Base-by-base conservation (phyloP, 2,888 invertebrate species). In the Trichopoda pennipes region DNA sequence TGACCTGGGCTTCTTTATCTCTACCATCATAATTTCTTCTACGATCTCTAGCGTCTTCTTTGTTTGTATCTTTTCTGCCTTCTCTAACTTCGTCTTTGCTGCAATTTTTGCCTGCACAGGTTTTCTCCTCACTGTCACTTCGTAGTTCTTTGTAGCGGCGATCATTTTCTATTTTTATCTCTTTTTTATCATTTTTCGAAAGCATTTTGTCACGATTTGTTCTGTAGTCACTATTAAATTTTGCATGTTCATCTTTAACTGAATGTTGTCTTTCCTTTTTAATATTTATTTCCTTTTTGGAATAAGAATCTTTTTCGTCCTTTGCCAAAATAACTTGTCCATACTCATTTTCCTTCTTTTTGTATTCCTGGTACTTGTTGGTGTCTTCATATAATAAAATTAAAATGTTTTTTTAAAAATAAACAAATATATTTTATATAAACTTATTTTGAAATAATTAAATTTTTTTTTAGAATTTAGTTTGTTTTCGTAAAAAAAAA, bases 311-410 rank as follows among this genome's bases (percentile, higher is more conserved):
- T 21, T 23, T 63, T 35, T 78, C 60, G 38, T 84, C 83, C 14
- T 85, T 80, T 64, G 86, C 86, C 86, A 88, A 32, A 47, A 88
- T 85, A 35, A 89, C 88, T 85, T 91, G 85, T 0, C 88, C 90
- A 78, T 85, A 80, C 64, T 90, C 89, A 84, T 86, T 91, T 78
- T 87, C 91, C 86, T 85, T 91, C 87, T 93, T 92, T 86, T 94
- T 94, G 87, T 94, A 95, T 86, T 94, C 93, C 85, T 95, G 94
- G 88, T 93, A 96, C 84, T 94, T 94, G 42, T 93, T 93, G 3
- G 94, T 92, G 91, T 96, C 96, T 49, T 16, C 1, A 14, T 14
- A 38, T 8, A 28, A n/a, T n/a, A n/a, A n/a, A n/a, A n/a, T n/a
- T 28, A 28, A 28, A 4, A 7, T 44, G n/a, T 44, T 14, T 38